Evolutionary conservation across 30 jellyfish, hydroid and myxozoan species (phyloP).

Genomic region (Sanderia malayensis): DNA sequence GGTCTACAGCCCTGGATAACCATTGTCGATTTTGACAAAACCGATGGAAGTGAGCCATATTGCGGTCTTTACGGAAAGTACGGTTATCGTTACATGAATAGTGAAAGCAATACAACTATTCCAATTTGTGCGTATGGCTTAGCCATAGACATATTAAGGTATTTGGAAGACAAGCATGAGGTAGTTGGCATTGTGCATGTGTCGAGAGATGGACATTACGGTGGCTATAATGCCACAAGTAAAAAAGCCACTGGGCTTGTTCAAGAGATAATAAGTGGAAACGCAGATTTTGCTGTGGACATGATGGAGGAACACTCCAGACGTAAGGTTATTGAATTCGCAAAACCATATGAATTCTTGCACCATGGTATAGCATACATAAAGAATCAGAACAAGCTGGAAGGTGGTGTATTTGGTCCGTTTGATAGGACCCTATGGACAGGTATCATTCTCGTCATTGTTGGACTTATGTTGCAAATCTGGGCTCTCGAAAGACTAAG

Average conservation of each 20-base stretch:
- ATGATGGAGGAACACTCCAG: slow-evolving; percentile 3
- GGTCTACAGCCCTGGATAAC: slow-evolving; percentile 22
- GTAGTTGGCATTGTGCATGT: background rate
- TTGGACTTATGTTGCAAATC: slow-evolving; percentile 8
- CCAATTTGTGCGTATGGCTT: slow-evolving; percentile 9
- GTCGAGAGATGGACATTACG: slow-evolving; percentile 1
- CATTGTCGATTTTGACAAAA: background rate
- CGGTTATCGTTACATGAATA: background rate
- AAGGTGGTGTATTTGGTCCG: slow-evolving; percentile 41
- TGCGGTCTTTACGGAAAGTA: background rate
- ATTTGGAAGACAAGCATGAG: background rate
- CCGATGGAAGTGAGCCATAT: background rate
- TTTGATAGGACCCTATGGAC: slow-evolving; percentile 38
- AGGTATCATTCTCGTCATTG: slow-evolving; percentile 10
- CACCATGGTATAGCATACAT: background rate
- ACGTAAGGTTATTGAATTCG: background rate
- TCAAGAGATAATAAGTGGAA: background rate
- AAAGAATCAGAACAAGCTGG: background rate
- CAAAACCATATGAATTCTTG: background rate
- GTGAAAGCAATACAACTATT: background rate
- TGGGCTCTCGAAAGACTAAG: slow-evolving; percentile 41
- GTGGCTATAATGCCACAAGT: background rate
- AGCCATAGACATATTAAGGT: background rate
- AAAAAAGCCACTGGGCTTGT: background rate
- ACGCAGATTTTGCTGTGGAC: slow-evolving; percentile 1